These are phyloP conservation scores for Rhyacophila evoluta DNA, from an alignment of 2,888 invertebrate species.

Conservation along the genomic window DNA sequence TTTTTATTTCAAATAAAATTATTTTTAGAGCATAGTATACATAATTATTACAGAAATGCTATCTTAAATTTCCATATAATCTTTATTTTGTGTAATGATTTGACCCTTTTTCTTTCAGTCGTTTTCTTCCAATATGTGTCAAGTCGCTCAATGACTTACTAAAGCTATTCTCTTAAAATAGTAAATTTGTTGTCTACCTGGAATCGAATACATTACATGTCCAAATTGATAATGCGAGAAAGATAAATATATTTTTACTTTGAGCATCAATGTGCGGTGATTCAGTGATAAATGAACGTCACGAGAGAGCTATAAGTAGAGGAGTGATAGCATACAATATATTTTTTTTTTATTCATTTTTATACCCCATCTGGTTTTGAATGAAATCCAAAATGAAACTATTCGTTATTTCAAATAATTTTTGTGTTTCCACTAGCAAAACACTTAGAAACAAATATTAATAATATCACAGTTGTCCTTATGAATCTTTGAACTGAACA, in stretches of 20 bases:
- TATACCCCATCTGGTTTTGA: not conserved
- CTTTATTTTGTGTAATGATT: not conserved
- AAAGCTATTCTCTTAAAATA: not conserved
- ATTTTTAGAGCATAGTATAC: slow-evolving; percentile 57
- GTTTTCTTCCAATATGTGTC: not conserved
- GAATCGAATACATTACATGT: not conserved
- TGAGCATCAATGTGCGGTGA: not conserved
- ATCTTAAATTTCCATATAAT: slow-evolving; percentile 8
- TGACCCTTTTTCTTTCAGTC: slow-evolving; percentile 1
- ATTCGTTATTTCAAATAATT: slow-evolving; percentile 25
- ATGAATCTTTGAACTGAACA: slow-evolving; percentile 28
- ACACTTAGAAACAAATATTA: slow-evolving; percentile 36
- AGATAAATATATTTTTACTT: not conserved
- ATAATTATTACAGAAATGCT: slow-evolving; percentile 59
- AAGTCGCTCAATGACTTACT: not conserved
- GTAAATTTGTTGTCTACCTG: not conserved
- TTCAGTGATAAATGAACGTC: not conserved
- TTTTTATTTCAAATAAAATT: slow-evolving; percentile 55
- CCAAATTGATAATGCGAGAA: not conserved
- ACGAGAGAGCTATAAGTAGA: not conserved
- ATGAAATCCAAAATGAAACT: slow-evolving; percentile 9
- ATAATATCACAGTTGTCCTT: slow-evolving; percentile 49
- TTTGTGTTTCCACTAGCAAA: slow-evolving; percentile 22
- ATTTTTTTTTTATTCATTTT: too few species aligned
- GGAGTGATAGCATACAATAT: not conserved